Evolutionary conservation across 2,888 invertebrate species (phyloP).

Genomic region (Alitta virens): DNA sequence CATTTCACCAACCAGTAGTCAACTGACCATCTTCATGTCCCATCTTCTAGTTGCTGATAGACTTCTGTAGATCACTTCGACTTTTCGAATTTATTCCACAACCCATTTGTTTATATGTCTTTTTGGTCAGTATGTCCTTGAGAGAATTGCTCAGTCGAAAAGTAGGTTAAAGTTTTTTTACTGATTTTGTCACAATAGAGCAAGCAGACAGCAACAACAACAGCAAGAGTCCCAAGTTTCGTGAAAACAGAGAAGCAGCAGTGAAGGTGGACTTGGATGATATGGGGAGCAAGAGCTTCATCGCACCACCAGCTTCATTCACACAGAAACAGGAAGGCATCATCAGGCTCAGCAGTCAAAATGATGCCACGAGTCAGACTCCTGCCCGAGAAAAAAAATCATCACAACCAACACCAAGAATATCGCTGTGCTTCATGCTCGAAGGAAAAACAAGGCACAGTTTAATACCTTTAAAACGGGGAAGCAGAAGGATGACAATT

Average conservation of each 20-base stretch:
- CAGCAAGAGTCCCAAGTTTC: slow-evolving; percentile 38
- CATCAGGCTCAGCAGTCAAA: slow-evolving; percentile 15
- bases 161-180: too few relatives aligned
- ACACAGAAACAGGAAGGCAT: slow-evolving; percentile 12
- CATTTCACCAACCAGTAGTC: too few relatives aligned
- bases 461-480: slow-evolving; percentile 28
- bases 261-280: not conserved
- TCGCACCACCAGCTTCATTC: not conserved
- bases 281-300: not conserved
- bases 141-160: too few relatives aligned
- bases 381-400: slow-evolving; percentile 9
- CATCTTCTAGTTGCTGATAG: too few relatives aligned
- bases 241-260: slow-evolving; percentile 27
- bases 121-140: too few relatives aligned
- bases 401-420: slow-evolving; percentile 47
- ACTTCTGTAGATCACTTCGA: too few relatives aligned
- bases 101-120: too few relatives aligned
- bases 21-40: too few relatives aligned
- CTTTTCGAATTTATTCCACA: too few relatives aligned
- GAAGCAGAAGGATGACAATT: slow-evolving; percentile 25
- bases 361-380: slow-evolving; percentile 1
- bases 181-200: too few relatives aligned
- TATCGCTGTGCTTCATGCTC: slow-evolving; percentile 51
- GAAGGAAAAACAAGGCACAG: slow-evolving; percentile 40
- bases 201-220: slow-evolving; percentile 12